These are phyloP conservation scores for Drosophila ohnishii DNA, from an alignment of 1,140 invertebrate species.

Conservation along the genomic window DNA sequence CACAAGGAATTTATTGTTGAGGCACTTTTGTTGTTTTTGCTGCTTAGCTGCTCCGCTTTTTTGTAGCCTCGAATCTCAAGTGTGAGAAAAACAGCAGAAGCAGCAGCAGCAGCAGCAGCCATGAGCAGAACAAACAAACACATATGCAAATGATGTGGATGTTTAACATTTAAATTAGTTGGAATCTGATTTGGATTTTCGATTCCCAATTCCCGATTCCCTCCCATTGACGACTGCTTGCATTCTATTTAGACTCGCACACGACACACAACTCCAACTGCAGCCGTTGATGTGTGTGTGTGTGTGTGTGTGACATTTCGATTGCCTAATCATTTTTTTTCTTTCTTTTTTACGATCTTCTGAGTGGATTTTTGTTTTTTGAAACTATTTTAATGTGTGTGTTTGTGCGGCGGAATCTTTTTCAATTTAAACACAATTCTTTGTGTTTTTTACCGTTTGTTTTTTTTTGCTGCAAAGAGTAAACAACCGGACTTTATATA, in stretches of 20 bases:
- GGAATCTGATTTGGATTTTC: constrained; percentile 63
- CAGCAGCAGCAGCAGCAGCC: constrained; percentile 10
- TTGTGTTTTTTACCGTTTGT: constrained; percentile 28
- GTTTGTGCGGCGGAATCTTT: constrained; percentile 14
- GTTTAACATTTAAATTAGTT: constrained; percentile 74
- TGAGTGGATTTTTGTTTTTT: constrained; percentile 46
- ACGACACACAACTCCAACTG: constrained; percentile 1
- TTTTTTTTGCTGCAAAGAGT: constrained; percentile 28
- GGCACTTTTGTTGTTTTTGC: constrained; percentile 60
- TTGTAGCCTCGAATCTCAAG: constrained; percentile 52
- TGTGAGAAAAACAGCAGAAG: constrained; percentile 53
- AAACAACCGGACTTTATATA: constrained; percentile 64
- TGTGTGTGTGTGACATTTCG: constrained; percentile 52
- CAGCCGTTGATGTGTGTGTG: not conserved
- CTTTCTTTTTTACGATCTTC: constrained; percentile 31
- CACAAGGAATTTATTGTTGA: constrained; percentile 80
- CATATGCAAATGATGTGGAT: constrained; percentile 21
- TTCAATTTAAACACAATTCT: constrained; percentile 36
- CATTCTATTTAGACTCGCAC: constrained; percentile 47
- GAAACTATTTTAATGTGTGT: constrained; percentile 41
- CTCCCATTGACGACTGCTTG: constrained; percentile 37
- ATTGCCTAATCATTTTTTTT: constrained; percentile 66
- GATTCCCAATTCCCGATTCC: constrained; percentile 11
- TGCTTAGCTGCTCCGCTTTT: constrained; percentile 24
- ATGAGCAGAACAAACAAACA: constrained; percentile 27